Evolutionary conservation across 2,888 invertebrate species (phyloP), one percentile per base, ranked within the genome.

Genomic region (Heteropelma amictum): DNA sequence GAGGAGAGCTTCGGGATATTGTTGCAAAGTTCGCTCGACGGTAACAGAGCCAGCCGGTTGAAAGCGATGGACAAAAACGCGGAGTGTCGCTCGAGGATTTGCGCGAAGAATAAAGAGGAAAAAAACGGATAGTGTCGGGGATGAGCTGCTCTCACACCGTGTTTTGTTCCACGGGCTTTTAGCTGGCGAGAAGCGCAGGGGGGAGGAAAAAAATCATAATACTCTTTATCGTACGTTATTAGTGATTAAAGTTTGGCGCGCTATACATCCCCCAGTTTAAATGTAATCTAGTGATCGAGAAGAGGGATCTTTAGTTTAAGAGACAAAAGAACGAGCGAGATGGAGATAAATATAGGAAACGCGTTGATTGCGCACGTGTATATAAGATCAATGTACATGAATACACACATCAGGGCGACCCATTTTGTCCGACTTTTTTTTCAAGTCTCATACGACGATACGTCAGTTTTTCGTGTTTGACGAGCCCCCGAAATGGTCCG

Each of bases 101-200:
- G 42, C 10, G 3, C 2, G 10, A 45, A 45, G 10, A 33, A 7
- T 10, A 0, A 35, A 19, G 19, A 6, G 17, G 26, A 2, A 12
- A 42, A 30, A 49, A 38, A 10, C 40, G 42, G 14, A 54, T 68
- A 54, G 28, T 60, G 63, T 61, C 26, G 56, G 12, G 38, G 10
- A n/a, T 33, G n/a, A 64, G 47, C 65, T 77, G 61, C 67, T 77
- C 71, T 76, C 58, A 72, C 74, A 49, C 49, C 58, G 67, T 79
- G 81, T 81, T 83, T 85, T 85, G 82, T 83, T 84, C 84, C 84
- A 82, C 84, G 84, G 84, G 85, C 83, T 83, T 75, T 75, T 81
- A 83, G 82, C 82, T 83, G 79, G 78, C 75, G 74, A 79, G 78
- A 74, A 79, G 49, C 54, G 51, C 56, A 68, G 54, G 21, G 45